These are phyloP conservation scores for Pegea sp. DNA, from an alignment of 23 tunicate species.

Conservation along the genomic window DNA sequence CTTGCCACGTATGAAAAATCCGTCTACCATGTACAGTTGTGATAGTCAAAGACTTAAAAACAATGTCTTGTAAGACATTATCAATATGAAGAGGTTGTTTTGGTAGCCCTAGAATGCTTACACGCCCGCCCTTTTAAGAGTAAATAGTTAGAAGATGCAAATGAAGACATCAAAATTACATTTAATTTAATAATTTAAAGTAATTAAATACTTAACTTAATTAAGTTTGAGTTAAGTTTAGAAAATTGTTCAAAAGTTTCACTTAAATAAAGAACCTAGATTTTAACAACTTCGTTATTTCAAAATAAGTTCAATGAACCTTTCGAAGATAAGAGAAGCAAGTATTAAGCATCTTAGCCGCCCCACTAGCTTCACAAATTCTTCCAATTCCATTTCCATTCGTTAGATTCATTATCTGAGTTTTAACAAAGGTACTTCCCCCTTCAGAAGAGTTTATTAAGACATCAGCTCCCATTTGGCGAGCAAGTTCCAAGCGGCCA, in stretches of 20 bases:
- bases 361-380: slow-evolving; percentile 90
- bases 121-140: slow-evolving; percentile 47
- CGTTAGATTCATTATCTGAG: slow-evolving; percentile 23
- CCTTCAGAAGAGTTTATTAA: slow-evolving; percentile 24
- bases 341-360: slow-evolving; percentile 47
- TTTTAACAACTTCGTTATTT: no score
- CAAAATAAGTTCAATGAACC: no score
- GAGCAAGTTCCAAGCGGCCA: slow-evolving; percentile 35
- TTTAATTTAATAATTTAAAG: no score
- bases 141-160: no score
- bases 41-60: slow-evolving; percentile 65
- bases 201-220: no score
- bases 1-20: slow-evolving; percentile 92
- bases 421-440: slow-evolving; percentile 19
- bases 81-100: slow-evolving; percentile 68
- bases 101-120: slow-evolving; percentile 57
- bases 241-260: no score
- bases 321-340: slow-evolving; percentile 75
- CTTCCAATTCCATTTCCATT: slow-evolving; percentile 77
- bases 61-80: slow-evolving; percentile 68
- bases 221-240: no score
- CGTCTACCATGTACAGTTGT: slow-evolving; percentile 87
- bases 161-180: no score
- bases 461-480: slow-evolving; percentile 77
- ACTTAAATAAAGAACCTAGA: no score